Conservation (phyloP, 2,888 invertebrate species). For the Tanytarsus gracilentus region DNA sequence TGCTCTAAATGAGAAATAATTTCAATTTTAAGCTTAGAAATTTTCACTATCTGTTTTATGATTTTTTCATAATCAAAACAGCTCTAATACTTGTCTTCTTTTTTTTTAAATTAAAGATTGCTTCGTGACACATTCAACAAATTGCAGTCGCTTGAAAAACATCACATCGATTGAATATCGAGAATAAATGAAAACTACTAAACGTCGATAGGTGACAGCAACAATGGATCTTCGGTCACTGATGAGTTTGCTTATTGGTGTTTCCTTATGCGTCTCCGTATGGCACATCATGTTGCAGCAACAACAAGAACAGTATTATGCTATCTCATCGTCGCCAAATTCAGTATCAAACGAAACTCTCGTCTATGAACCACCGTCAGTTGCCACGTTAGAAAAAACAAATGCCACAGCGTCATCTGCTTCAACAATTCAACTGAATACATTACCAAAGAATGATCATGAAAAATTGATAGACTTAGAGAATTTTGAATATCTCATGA, state of each 20-base stretch:
- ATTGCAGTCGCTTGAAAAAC: no score
- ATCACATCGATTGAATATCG: neutral
- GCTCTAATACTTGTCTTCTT: no score
- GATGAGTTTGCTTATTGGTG: conserved; percentile 39
- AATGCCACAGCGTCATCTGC: conserved; percentile 29
- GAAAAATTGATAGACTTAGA: conserved; percentile 49
- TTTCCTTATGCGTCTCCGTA: conserved; percentile 40
- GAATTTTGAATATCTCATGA: conserved; percentile 53
- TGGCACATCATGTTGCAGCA: conserved; percentile 42
- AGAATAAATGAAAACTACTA: neutral
- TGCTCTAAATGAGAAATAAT: no score
- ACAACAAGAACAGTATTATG: conserved; percentile 24
- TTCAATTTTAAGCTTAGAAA: no score
- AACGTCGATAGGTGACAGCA: neutral
- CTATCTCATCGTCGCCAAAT: conserved; percentile 32
- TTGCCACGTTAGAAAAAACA: no score
- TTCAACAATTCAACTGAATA: conserved; percentile 29
- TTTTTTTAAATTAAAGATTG: no score
- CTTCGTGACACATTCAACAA: no score
- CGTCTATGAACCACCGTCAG: conserved; percentile 26
- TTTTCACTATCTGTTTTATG: no score
- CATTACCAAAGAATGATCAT: conserved; percentile 36
- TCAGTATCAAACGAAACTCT: conserved; percentile 30
- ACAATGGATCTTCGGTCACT: conserved; percentile 39
- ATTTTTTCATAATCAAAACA: no score